Evolutionary conservation across 2,113 vertebrate genomes (phyloP), one percentile per base, ranked within the genome.

Genomic region (Oryzias melastigma): DNA sequence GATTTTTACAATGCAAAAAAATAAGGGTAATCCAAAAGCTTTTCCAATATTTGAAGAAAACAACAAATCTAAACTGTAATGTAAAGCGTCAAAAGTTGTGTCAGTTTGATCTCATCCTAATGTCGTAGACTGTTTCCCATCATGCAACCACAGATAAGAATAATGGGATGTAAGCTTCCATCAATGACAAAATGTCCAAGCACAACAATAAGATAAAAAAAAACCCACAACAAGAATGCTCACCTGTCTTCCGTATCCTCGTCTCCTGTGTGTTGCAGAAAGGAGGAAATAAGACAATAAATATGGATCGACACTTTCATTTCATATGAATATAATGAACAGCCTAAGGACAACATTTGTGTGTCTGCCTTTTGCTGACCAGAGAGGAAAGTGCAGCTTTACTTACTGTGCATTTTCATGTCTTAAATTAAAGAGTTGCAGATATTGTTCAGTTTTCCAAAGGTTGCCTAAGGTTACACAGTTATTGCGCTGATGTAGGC

Each of bases 191-290:
- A 74, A 81, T 52, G 58, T 71, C 62, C 24, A 0, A 16, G 72
- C 53, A 70, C 67, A 77, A 75, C 71, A 81, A 47, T 52, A 29
- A 65, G 27, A 75, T 62, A 67, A 63, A 52, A 63, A 66, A 69
- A 24, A 76, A 29, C 7, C 55, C 69, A 62, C 44, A 58, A 69
- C 59, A 46, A 61, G 27, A 76, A 40, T 44, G 71, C 89, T 81
- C 82, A 90, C 89, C 89, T 80, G 86, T 67, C 86, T 82, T 58
- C 85, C 81, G 7, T 72, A 71, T 52, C 85, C 88, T 73, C 80
- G 75, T 50, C 81, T 80, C 25, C 89, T 90, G 83, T 44, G 40
- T 40, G 72, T 47, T 18, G 47, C 56, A 59, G 64, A 75, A 68
- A 61, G 29, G 18, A 77, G 40, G n/a, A 68, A 75, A 78, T 10